These are phyloP conservation scores for Cheirogaleus medius DNA, from an alignment of 2,113 vertebrate species.

Conservation along the genomic window DNA sequence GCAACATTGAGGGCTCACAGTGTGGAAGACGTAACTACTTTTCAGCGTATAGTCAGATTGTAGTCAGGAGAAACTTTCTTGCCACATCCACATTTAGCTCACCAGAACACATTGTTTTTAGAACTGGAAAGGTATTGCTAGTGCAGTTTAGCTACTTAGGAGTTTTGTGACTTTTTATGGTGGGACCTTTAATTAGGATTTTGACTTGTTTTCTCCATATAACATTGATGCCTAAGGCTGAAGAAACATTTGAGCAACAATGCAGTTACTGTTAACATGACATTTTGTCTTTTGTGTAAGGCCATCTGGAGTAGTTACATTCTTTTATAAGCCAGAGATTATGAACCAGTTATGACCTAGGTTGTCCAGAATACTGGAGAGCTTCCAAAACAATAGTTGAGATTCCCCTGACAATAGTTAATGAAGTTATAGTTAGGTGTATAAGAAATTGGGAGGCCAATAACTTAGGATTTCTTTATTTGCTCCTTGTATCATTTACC, in stretches of 20 bases:
- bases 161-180: not conserved
- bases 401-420: not conserved
- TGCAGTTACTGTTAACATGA: not conserved
- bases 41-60: not conserved
- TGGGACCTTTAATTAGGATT: not conserved
- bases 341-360: not conserved
- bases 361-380: not conserved
- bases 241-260: not conserved
- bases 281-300: not conserved
- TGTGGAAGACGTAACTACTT: not conserved
- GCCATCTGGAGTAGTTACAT: not conserved
- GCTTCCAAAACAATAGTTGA: not conserved
- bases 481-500: not conserved
- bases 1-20: not conserved
- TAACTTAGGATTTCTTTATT: not conserved
- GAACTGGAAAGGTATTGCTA: not conserved
- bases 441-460: not conserved
- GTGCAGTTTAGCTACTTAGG: not conserved
- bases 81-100: not conserved
- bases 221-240: not conserved
- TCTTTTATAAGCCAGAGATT: not conserved
- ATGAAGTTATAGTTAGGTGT: not conserved
- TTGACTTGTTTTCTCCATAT: not conserved
- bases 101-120: not conserved
- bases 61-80: not conserved